Evolutionary conservation across 2,797 vertebrate genomes (phyloP).

Genomic region (Phalanger gymnotis): DNA sequence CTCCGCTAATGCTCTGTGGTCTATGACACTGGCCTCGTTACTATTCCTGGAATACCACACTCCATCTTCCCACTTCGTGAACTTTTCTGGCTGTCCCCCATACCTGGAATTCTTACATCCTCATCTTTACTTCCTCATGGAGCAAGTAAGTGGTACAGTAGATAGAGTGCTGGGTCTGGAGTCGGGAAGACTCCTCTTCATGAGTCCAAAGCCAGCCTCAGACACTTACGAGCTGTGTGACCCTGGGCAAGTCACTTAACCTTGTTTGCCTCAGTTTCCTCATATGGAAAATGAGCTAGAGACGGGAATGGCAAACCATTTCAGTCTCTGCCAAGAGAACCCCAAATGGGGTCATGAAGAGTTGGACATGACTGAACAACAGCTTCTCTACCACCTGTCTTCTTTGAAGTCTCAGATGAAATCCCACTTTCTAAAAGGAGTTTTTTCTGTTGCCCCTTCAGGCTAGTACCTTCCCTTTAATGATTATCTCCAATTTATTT

Average conservation of each 20-base stretch:
- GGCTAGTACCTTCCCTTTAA: too few relatives aligned
- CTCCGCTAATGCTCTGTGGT: not conserved
- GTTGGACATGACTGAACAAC: not conserved
- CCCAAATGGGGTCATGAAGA: not conserved
- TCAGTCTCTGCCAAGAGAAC: not conserved
- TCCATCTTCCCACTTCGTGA: not conserved
- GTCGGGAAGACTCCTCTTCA: not conserved
- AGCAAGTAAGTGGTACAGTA: too few relatives aligned
- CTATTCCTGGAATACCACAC: not conserved
- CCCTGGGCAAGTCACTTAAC: not conserved
- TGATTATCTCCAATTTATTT: not conserved
- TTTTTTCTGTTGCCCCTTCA: not conserved
- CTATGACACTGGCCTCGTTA: too few relatives aligned
- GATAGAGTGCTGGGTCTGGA: not conserved
- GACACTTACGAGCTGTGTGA: not conserved
- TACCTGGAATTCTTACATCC: not conserved
- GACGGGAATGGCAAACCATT: not conserved
- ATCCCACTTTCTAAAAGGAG: not conserved
- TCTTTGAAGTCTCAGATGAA: not conserved
- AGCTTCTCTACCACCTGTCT: not conserved
- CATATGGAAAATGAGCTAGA: not conserved
- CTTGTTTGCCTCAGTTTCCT: not conserved
- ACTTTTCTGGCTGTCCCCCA: not conserved
- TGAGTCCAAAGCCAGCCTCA: not conserved
- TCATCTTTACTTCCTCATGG: not conserved